Percentiles rank a stretch among this genome's conserved stretches.
phyloP scores from a whole-genome alignment of 2,888 invertebrate species.

The Chrysina gloriosa region DNA sequence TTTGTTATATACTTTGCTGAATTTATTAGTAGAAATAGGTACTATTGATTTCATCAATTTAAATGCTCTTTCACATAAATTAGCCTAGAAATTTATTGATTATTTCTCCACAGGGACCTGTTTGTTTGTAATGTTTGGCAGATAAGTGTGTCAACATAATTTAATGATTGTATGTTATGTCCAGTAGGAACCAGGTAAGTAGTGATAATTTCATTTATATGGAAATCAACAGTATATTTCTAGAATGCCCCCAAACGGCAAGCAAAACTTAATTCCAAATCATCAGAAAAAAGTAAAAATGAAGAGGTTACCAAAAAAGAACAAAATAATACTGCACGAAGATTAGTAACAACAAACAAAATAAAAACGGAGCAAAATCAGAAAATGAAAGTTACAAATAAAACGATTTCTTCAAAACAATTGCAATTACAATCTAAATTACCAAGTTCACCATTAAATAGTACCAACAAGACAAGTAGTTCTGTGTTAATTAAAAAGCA shows the following conservation, averaged over 20 bases:
- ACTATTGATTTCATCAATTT: slow-evolving; percentile 14
- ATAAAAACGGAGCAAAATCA: slow-evolving; percentile 28
- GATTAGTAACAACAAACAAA: slow-evolving; percentile 43
- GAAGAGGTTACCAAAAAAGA: slow-evolving; percentile 20
- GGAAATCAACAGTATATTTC: slow-evolving; percentile 4
- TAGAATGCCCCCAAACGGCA: slow-evolving; percentile 33
- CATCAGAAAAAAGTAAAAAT: slow-evolving; percentile 36
- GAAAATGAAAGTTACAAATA: slow-evolving; percentile 22
- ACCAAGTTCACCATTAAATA: slow-evolving; percentile 9
- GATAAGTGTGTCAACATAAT: slow-evolving; percentile 42
- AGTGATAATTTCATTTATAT: neutral
- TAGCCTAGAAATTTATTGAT: slow-evolving; percentile 47
- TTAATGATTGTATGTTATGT: slow-evolving; percentile 39
- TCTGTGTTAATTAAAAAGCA: neutral
- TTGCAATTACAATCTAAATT: slow-evolving; percentile 8
- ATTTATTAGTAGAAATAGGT: neutral
- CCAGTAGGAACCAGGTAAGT: slow-evolving; percentile 40
- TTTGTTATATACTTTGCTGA: slow-evolving; percentile 10
- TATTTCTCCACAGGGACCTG: slow-evolving; percentile 41
- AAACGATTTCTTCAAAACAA: slow-evolving; percentile 23
- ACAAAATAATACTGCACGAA: slow-evolving; percentile 22
- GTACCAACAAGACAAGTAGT: neutral
- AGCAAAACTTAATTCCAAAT: slow-evolving; percentile 38
- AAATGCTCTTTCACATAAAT: slow-evolving; percentile 37
- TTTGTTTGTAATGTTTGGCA: slow-evolving; percentile 39